These are phyloP conservation scores for Halocynthia roretzi DNA, from an alignment of 23 tunicate genomes.

Conservation along the genomic window DNA sequence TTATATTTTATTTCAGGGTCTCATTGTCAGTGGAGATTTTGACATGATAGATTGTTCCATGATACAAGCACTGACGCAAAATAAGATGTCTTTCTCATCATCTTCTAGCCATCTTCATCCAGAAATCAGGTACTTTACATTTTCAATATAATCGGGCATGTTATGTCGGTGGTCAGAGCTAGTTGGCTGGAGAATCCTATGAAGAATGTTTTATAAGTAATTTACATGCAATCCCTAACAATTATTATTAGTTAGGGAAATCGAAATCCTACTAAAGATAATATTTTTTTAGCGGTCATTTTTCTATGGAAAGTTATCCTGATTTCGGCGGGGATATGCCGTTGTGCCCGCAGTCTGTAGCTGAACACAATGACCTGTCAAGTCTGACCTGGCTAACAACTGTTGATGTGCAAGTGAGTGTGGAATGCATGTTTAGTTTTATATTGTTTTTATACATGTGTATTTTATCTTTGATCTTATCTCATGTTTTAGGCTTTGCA, in stretches of 20 bases:
- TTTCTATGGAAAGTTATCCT: constrained; percentile 63
- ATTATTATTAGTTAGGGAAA: not conserved
- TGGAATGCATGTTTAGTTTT: not conserved
- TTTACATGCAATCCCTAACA: not conserved
- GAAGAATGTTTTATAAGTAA: not conserved
- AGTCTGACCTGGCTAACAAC: constrained; percentile 80
- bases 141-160: too few relatives aligned
- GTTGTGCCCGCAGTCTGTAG: constrained; percentile 5
- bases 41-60: too few relatives aligned
- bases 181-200: not conserved
- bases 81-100: too few relatives aligned
- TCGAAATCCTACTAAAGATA: not conserved
- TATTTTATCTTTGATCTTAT: not conserved
- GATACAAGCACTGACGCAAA: too few relatives aligned
- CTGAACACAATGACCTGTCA: constrained; percentile 58
- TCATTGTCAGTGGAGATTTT: too few relatives aligned
- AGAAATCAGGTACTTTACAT: too few relatives aligned
- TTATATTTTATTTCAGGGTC: too few relatives aligned
- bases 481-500: constrained; percentile 16
- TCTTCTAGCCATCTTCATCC: too few relatives aligned
- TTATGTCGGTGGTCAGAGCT: too few relatives aligned
- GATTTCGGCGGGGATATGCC: constrained; percentile 15
- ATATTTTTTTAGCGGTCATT: constrained; percentile 43
- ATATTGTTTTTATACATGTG: not conserved
- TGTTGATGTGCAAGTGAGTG: constrained; percentile 79